Conservation (phyloP, 2,113 vertebrate species). For the Talpa occidentalis region DNA sequence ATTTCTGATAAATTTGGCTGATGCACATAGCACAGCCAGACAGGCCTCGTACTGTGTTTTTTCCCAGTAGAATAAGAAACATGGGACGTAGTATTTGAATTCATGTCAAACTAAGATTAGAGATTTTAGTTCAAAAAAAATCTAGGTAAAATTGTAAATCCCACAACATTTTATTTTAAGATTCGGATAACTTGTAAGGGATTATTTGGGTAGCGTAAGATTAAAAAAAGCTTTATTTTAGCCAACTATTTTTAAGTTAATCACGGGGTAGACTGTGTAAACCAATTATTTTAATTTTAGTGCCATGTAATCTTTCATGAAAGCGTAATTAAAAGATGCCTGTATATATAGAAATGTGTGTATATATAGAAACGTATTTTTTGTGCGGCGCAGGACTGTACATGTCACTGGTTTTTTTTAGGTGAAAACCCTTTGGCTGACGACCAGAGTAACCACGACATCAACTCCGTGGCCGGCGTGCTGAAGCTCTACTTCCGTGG, state of each 20-base stretch:
- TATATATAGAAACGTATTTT: constrained; percentile 11
- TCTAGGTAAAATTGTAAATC: constrained; percentile 65
- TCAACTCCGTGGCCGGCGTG: constrained; percentile 98
- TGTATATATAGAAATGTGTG: background rate
- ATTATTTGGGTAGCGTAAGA: constrained; percentile 72
- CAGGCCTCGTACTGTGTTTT: background rate
- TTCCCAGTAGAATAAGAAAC: background rate
- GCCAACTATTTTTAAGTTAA: constrained; percentile 82
- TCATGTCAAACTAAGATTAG: constrained; percentile 60
- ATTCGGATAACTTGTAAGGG: constrained; percentile 70
- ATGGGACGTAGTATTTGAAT: constrained; percentile 22
- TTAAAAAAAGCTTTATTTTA: constrained; percentile 82
- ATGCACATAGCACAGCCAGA: background rate
- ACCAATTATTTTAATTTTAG: constrained; percentile 84
- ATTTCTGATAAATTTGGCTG: constrained; percentile 35
- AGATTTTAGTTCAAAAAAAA: constrained; percentile 46
- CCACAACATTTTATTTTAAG: constrained; percentile 79
- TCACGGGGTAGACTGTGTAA: constrained; percentile 81
- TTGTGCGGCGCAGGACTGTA: background rate
- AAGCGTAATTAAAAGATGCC: constrained; percentile 65
- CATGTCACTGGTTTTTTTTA: constrained; percentile 79
- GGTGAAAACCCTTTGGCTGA: constrained; percentile 98
- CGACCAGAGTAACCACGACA: constrained; percentile 97
- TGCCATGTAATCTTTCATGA: constrained; percentile 80
- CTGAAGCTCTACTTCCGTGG: constrained; percentile 99